These are phyloP conservation scores for Trilocha varians DNA, from an alignment of 2,888 invertebrate species.

Conservation along the genomic window DNA sequence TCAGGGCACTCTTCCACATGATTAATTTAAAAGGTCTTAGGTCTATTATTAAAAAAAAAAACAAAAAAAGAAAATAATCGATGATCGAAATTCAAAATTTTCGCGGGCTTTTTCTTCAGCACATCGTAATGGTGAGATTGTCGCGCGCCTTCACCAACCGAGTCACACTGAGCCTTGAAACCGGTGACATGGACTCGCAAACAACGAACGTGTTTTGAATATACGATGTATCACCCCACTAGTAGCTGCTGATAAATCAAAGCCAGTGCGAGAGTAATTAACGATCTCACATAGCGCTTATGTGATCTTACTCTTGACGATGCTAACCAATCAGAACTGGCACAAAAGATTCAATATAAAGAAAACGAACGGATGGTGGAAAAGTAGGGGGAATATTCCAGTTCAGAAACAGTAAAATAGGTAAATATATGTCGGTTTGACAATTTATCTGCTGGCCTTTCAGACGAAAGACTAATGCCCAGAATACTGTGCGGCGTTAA, in stretches of 20 bases:
- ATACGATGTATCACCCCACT: constrained; percentile 46
- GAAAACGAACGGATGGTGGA: too few relatives aligned
- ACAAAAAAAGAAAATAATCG: constrained; percentile 23
- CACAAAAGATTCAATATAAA: too few relatives aligned
- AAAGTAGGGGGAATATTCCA: too few relatives aligned
- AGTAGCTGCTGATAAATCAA: constrained; percentile 19
- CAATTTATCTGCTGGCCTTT: too few relatives aligned
- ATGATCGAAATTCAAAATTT: constrained; percentile 40
- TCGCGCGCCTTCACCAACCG: constrained; percentile 45
- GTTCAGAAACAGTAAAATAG: too few relatives aligned
- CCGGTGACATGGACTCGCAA: constrained; percentile 22
- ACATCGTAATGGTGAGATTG: constrained; percentile 45
- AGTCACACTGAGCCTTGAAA: constrained; percentile 54
- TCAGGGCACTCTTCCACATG: constrained; percentile 56
- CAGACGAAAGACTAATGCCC: too few relatives aligned
- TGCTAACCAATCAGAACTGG: too few relatives aligned
- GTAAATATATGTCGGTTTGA: too few relatives aligned
- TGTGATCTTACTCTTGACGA: too few relatives aligned
- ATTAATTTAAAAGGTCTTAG: too few relatives aligned
- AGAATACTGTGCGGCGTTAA: too few relatives aligned
- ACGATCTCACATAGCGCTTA: not conserved
- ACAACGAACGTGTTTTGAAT: constrained; percentile 47
- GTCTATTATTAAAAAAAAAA: constrained; percentile 26
- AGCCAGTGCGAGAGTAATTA: constrained; percentile 10
- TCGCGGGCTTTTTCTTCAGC: constrained; percentile 45